Base-by-base conservation (phyloP, 92 coral and sea anemone genomes). In the Bergia sp. region DNA sequence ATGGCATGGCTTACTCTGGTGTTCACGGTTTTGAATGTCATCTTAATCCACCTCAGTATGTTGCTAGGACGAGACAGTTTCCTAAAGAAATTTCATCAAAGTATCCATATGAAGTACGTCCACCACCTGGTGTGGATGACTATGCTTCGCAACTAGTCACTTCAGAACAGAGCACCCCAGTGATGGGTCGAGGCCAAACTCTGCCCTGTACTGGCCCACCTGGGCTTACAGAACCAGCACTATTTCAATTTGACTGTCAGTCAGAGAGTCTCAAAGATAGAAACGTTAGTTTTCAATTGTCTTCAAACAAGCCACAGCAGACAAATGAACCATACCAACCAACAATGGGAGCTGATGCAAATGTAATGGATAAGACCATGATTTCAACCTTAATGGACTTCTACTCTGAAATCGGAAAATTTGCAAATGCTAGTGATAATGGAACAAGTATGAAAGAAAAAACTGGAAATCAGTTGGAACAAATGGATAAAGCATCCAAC, bases 351-450 rank as follows among this genome's bases (percentile, higher is more conserved):
- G 42, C 3, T 16, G 8, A 42, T 73, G 78, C 40, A 58, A 77
- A 15, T 57, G 82, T 85, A 9, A 53, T 91, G 91, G 89, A 84
- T 44, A 73, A 88, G 23, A 67, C 82, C 7, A 16, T 89, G 11
- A 87, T 77, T 9, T 39, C 86, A 3, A 61, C 82, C 1, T 77
- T 85, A 2, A 77, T 84, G 86, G 86, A 91, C 49, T 78, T 79
- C 49, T 85, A 89, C 40, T 84, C 93, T 37, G 89, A 91, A 80
- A 79, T 79, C 64, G 78, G 42, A 16, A 73, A 79, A 5, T 36
- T 73, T 15, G 41, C 66, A 53, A 36, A 37, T 13, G 42, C 67
- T 2, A 53, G 7, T 50, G 83, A 79, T 49, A 29, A 55, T 55
- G 21, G 12, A 49, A 23, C 69, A 79, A 37, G 18, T 18, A 50